phyloP scores from a whole-genome alignment of 2,113 vertebrate species.

The Aythya baeri region DNA sequence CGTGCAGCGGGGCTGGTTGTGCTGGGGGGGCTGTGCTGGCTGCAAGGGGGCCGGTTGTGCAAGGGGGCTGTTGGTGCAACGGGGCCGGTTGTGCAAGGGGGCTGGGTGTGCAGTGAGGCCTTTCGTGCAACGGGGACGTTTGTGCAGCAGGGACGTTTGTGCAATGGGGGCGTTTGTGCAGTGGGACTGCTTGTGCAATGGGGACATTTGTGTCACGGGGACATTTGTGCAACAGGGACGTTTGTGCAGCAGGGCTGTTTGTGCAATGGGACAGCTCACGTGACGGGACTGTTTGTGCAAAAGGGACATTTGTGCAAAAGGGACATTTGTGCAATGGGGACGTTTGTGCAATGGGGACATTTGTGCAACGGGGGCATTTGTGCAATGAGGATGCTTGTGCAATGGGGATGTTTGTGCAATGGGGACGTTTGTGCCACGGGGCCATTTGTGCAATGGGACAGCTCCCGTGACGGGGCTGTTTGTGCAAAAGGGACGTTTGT shows the following conservation, averaged over 20 bases:
- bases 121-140: background rate
- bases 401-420: background rate
- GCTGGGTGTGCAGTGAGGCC: rapidly evolving
- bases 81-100: background rate
- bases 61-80: background rate
- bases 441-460: too few species aligned
- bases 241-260: too few species aligned
- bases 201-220: background rate
- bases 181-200: background rate
- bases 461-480: too few species aligned
- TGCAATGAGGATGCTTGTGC: too few species aligned
- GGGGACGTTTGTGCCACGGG: too few species aligned
- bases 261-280: too few species aligned
- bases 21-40: background rate
- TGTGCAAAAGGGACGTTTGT: rapidly evolving
- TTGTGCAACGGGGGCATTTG: too few species aligned
- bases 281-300: background rate
- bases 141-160: background rate
- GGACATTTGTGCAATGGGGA: background rate
- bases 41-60: background rate
- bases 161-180: background rate
- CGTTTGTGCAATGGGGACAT: too few species aligned
- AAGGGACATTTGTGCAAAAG: background rate
- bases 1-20: background rate
- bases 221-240: background rate